These are phyloP conservation scores for Monochamus saltuarius DNA, from an alignment of 1,140 invertebrate genomes.

Conservation along the genomic window DNA sequence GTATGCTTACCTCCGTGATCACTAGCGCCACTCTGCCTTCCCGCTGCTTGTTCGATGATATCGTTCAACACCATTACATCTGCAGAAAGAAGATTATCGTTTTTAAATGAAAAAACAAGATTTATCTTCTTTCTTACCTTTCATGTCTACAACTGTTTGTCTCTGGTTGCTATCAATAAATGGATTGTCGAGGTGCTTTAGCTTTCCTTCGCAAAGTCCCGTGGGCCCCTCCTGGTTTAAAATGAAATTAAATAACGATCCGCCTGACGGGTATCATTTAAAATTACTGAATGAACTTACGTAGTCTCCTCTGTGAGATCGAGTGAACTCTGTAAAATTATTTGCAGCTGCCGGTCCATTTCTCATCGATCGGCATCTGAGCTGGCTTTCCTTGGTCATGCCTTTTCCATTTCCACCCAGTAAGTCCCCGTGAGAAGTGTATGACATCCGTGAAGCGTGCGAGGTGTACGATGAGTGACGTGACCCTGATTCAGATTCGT, in stretches of 20 bases:
- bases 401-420: slow-evolving; percentile 65
- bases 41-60: slow-evolving; percentile 94
- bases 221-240: slow-evolving; percentile 48
- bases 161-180: slow-evolving; percentile 86
- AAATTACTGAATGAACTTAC: slow-evolving; percentile 56
- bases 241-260: background rate
- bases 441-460: slow-evolving; percentile 86
- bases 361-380: slow-evolving; percentile 72
- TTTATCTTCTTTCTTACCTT: slow-evolving; percentile 60
- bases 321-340: slow-evolving; percentile 64
- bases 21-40: slow-evolving; percentile 77
- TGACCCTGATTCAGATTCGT: slow-evolving; percentile 60
- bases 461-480: slow-evolving; percentile 93
- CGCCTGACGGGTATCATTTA: background rate
- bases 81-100: slow-evolving; percentile 54
- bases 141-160: slow-evolving; percentile 89
- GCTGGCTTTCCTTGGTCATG: slow-evolving; percentile 82
- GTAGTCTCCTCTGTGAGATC: slow-evolving; percentile 67
- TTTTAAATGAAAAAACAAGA: slow-evolving; percentile 12
- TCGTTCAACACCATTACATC: slow-evolving; percentile 98
- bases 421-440: slow-evolving; percentile 90
- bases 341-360: slow-evolving; percentile 61
- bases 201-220: slow-evolving; percentile 62
- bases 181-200: slow-evolving; percentile 87
- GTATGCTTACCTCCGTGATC: slow-evolving; percentile 81